Conservation (phyloP, 2,888 invertebrate species). For the Tachina grossa region DNA sequence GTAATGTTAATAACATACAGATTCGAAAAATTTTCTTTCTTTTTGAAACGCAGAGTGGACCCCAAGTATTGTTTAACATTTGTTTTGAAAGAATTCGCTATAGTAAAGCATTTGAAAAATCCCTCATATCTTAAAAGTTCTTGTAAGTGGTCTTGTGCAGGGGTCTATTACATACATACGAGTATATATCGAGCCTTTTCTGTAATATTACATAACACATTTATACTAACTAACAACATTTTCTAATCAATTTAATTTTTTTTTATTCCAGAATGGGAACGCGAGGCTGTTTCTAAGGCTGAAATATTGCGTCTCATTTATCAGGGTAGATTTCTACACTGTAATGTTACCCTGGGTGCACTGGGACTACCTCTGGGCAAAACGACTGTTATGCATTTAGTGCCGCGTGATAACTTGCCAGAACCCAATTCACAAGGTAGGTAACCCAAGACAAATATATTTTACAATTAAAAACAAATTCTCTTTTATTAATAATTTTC, state of each 20-base stretch:
- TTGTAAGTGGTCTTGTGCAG: too few species aligned
- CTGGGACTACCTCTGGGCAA: slow-evolving; percentile 98
- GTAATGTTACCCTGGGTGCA: slow-evolving; percentile 99
- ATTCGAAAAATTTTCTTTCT: too few species aligned
- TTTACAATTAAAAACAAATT: slow-evolving; percentile 25
- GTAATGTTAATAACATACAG: too few species aligned
- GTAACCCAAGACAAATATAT: slow-evolving; percentile 44
- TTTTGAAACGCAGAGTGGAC: too few species aligned
- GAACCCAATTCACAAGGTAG: slow-evolving; percentile 98
- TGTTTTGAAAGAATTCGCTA: too few species aligned
- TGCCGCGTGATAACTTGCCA: slow-evolving; percentile 99
- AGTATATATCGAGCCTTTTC: not conserved
- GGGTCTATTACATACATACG: too few species aligned
- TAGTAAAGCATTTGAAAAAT: too few species aligned
- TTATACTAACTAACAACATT: not conserved
- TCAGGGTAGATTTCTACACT: slow-evolving; percentile 99
- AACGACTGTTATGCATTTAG: slow-evolving; percentile 99
- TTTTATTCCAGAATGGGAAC: slow-evolving; percentile 94
- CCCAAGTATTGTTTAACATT: too few species aligned
- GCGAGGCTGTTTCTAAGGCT: slow-evolving; percentile 97
- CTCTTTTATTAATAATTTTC: slow-evolving; percentile 73
- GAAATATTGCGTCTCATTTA: slow-evolving; percentile 99
- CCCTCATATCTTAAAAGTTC: too few species aligned
- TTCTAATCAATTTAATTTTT: not conserved
- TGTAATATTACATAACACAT: not conserved